phyloP scores from a whole-genome alignment of 2,113 vertebrate species.

The Amazona vittata region DNA sequence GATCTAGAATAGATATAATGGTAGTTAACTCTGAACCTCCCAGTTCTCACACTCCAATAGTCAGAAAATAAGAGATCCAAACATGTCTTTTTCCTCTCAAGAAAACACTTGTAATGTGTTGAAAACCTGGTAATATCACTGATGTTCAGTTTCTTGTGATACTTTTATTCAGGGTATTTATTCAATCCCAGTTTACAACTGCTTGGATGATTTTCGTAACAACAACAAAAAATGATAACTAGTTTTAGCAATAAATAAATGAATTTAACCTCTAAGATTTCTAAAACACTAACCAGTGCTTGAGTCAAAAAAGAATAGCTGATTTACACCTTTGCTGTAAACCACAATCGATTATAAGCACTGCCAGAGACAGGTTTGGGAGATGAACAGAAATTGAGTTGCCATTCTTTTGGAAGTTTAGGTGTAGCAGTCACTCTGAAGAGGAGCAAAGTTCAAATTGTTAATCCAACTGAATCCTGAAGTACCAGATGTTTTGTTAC shows the following conservation, averaged over 20 bases:
- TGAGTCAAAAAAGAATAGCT: not conserved
- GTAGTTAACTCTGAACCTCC: slow-evolving; percentile 46
- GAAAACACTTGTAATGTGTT: not conserved
- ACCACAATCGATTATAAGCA: not conserved
- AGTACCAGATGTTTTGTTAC: not conserved
- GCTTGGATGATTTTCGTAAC: not conserved
- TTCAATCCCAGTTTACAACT: not conserved
- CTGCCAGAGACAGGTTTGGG: not conserved
- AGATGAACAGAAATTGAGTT: not conserved
- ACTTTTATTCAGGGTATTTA: not conserved
- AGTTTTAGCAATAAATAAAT: not conserved
- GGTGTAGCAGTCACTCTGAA: not conserved
- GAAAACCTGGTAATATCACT: not conserved
- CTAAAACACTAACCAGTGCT: not conserved
- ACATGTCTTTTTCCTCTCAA: rapidly evolving
- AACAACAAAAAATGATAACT: not conserved
- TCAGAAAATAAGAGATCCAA: not conserved
- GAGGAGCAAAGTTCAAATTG: not conserved
- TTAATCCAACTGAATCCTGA: not conserved
- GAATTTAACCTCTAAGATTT: not conserved
- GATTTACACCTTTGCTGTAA: not conserved
- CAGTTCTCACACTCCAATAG: not conserved
- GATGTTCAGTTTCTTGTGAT: not conserved
- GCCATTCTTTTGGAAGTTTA: not conserved
- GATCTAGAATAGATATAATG: slow-evolving; percentile 46